phyloP scores from a whole-genome alignment of 2,113 vertebrate species.

The Sciurus niger region DNA sequence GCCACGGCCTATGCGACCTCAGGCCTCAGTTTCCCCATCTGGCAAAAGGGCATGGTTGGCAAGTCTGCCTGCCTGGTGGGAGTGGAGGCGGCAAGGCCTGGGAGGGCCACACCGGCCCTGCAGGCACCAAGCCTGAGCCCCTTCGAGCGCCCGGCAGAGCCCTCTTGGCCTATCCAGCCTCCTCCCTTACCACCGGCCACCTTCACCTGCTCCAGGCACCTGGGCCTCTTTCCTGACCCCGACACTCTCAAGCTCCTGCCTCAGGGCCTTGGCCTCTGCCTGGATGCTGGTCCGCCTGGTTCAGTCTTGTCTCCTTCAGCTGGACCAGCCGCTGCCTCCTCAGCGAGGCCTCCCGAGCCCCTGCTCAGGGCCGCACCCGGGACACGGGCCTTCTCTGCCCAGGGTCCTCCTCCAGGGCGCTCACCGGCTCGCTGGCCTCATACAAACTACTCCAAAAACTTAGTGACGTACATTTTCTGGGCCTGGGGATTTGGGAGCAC shows the following conservation, averaged over 20 bases:
- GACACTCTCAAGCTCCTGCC: neutral
- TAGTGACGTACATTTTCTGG: neutral
- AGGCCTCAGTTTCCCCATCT: slow-evolving; percentile 41
- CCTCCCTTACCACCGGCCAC: no score
- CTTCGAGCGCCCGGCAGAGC: fast-evolving
- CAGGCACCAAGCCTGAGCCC: neutral
- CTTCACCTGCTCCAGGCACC: neutral
- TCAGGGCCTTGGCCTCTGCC: neutral
- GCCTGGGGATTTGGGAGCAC: neutral
- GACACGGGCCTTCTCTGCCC: no score
- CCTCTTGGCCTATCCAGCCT: neutral
- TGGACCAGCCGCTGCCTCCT: neutral
- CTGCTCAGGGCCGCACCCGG: no score
- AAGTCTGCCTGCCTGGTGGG: no score
- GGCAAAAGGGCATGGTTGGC: neutral
- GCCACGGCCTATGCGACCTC: neutral
- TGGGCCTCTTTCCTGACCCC: neutral
- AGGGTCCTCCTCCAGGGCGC: neutral
- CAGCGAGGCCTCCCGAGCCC: no score
- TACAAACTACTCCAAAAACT: neutral
- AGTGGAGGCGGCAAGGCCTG: neutral
- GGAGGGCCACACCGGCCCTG: no score
- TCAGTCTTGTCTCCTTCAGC: neutral
- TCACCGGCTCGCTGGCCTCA: no score
- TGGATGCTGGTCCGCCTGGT: neutral